Base-by-base conservation (phyloP, 2,797 vertebrate species). In the Pempheris klunzingeri region DNA sequence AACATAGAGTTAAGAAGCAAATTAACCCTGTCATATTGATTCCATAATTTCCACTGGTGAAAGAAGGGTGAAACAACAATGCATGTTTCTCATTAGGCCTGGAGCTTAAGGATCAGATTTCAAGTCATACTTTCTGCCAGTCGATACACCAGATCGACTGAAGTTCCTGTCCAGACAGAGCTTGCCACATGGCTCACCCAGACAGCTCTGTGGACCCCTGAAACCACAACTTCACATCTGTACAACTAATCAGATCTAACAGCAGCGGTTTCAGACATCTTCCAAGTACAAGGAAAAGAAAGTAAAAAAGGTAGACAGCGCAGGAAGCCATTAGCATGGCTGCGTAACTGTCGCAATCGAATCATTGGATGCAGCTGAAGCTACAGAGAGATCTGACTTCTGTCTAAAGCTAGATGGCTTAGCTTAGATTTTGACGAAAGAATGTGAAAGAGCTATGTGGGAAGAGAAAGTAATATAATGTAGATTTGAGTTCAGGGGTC, bases 221-320 rank as follows among this genome's bases (percentile, higher is more conserved):
- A 85, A 91, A 86, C 77, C 79, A 47, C 88, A 84, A 57, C 59
- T 52, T 64, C 57, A 89, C 89, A 92, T 90, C 90, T 93, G 92
- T 14, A 58, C 74, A 84, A 82, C 75, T 76, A 81, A 91, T 93
- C 87, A 82, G 74, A 24, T 63, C 44, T 34, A 46, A 78, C 32
- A 17, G 67, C 71, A 34, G 57, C 39, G 13, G 71, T 18, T 64
- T 77, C 17, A 50, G 17, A 69, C 70, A 61, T 71, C 71, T 61
- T 70, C 74, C 73, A 68, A 74, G 38, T 18, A 34, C 57, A 17
- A 54, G 53, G 7, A 38, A 46, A 50, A 41, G 17, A 68, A 74
- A 57, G 50, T 7, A 3, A 32, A 34, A 67, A 58, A 70, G 58
- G 54, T 54, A 80, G 62, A 81, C 60, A 4, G 50, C 22, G 24